These are phyloP conservation scores for Papilio elwesi DNA, from an alignment of 2,888 invertebrate species.

Conservation along the genomic window DNA sequence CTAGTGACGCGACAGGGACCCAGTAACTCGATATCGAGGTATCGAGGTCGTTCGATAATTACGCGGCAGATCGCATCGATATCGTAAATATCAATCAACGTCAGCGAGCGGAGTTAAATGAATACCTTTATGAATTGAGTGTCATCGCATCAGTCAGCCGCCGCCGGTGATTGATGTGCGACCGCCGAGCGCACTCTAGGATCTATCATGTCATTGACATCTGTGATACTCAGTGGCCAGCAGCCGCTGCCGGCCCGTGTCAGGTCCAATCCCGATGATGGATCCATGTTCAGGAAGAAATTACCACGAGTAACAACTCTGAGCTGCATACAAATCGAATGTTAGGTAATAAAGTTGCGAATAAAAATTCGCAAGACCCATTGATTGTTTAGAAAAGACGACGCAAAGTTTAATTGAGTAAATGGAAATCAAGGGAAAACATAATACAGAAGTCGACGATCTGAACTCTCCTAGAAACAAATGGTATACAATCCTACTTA, in stretches of 20 bases:
- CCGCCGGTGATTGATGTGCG: constrained; percentile 72
- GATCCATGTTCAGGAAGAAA: neutral
- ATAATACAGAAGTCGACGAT: too few relatives aligned
- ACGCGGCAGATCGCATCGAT: constrained; percentile 52
- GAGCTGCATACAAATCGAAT: too few relatives aligned
- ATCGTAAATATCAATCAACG: constrained; percentile 57
- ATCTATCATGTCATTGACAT: constrained; percentile 20
- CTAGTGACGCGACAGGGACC: neutral
- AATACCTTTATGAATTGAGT: constrained; percentile 70
- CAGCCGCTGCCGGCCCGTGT: neutral
- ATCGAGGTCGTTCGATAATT: constrained; percentile 51
- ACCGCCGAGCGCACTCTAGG: constrained; percentile 57
- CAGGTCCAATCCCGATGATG: neutral
- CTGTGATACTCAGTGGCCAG: neutral
- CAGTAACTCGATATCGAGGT: constrained; percentile 6
- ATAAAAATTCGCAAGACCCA: too few relatives aligned
- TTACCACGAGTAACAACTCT: neutral
- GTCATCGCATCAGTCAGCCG: constrained; percentile 76
- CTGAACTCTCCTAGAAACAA: too few relatives aligned
- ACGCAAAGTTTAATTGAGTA: too few relatives aligned
- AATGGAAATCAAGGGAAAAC: too few relatives aligned
- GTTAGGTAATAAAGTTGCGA: too few relatives aligned
- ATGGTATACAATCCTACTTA: too few relatives aligned
- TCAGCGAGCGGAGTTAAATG: constrained; percentile 54
- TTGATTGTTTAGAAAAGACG: too few relatives aligned